phyloP scores from a whole-genome alignment of 2,113 vertebrate genomes.

The Saimiri boliviensis region DNA sequence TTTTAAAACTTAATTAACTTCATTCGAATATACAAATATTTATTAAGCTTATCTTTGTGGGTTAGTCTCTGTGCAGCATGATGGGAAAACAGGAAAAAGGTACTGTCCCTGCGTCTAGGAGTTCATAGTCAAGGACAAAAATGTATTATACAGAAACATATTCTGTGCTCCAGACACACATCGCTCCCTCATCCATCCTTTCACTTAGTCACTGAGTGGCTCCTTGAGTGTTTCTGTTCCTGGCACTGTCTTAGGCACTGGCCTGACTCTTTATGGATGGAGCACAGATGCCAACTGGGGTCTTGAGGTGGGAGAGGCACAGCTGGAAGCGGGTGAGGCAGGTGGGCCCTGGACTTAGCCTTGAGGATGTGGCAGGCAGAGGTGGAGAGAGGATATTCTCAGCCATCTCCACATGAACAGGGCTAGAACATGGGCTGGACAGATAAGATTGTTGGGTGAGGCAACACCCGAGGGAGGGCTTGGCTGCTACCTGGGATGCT shows the following conservation, averaged over 20 bases:
- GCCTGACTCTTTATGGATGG: neutral
- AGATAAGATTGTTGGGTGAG: neutral
- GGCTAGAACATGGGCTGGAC: neutral
- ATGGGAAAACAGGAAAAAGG: neutral
- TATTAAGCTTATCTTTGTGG: neutral
- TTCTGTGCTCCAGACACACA: neutral
- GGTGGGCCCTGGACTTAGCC: neutral
- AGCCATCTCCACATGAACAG: neutral
- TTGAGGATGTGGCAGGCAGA: neutral
- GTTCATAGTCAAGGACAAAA: neutral
- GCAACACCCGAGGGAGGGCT: neutral
- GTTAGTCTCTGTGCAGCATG: neutral
- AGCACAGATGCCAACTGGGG: neutral
- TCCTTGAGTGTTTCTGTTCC: neutral
- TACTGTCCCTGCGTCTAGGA: neutral
- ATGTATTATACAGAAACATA: neutral
- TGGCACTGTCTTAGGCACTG: neutral
- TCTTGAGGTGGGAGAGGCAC: rapidly evolving
- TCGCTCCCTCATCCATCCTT: neutral
- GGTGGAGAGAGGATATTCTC: neutral
- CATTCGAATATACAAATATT: neutral
- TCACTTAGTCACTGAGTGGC: neutral
- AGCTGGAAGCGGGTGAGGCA: too few relatives aligned
- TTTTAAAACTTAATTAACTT: neutral
- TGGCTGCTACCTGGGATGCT: neutral